phyloP scores from a whole-genome alignment of 1,140 invertebrate genomes.

The Bombus cullumanus region DNA sequence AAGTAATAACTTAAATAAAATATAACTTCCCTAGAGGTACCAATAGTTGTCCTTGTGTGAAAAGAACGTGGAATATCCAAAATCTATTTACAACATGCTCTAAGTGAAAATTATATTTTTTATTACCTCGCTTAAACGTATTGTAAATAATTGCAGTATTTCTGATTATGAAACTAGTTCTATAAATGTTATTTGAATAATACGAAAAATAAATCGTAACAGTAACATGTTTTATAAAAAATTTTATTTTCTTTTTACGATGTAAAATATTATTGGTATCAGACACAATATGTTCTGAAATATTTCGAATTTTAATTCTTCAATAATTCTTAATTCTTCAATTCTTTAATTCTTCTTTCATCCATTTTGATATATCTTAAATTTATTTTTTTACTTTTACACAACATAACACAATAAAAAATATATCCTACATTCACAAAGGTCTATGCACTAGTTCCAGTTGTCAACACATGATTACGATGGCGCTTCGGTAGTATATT shows the following conservation, averaged over 20 bases:
- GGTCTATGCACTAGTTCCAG: not conserved
- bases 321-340: no score
- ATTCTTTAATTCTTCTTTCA: no score
- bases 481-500: conserved; percentile 2
- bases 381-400: not conserved
- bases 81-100: conserved; percentile 35
- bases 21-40: conserved; percentile 41
- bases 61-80: conserved; percentile 22
- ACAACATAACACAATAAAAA: conserved; percentile 4
- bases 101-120: conserved; percentile 15
- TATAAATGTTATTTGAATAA: conserved; percentile 5
- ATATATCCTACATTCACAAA: not conserved
- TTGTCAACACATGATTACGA: not conserved
- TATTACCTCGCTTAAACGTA: conserved; percentile 33
- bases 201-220: not conserved
- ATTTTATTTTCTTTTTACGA: not conserved
- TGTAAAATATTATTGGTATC: not conserved
- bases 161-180: not conserved
- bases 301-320: not conserved
- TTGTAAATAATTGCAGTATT: conserved; percentile 1
- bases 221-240: conserved; percentile 5
- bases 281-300: not conserved
- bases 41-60: conserved; percentile 17
- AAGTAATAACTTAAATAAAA: conserved; percentile 5
- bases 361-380: not conserved